Conservation (phyloP, 2,797 vertebrate species). For the Petrocephalus schoutedeni region DNA sequence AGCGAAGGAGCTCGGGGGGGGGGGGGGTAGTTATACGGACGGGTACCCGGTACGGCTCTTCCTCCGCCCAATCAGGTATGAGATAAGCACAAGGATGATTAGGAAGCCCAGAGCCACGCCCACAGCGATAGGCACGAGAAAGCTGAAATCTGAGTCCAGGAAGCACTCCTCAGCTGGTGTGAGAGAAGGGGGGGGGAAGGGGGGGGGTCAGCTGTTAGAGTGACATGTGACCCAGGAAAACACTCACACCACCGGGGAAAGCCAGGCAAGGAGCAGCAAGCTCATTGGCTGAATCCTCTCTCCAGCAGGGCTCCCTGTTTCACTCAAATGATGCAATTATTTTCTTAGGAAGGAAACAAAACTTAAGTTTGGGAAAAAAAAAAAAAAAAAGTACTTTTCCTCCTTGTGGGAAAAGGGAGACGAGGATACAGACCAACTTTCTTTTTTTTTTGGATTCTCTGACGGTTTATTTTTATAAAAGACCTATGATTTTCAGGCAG, state of each 20-base stretch:
- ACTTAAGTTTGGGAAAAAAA: neutral
- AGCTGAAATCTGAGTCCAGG: conserved; percentile 95
- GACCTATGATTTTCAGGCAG: neutral
- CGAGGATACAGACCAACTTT: neutral
- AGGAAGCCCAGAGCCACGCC: conserved; percentile 89
- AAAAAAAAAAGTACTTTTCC: neutral
- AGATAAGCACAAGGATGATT: conserved; percentile 93
- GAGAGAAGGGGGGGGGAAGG: conserved; percentile 51
- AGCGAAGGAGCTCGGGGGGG: conserved; percentile 28
- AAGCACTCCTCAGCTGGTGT: conserved; percentile 91
- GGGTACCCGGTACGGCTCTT: conserved; percentile 94
- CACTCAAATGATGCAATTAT: neutral
- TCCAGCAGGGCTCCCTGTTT: neutral
- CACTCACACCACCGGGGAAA: neutral
- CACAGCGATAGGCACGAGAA: conserved; percentile 92
- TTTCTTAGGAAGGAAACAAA: neutral
- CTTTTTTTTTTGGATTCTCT: neutral
- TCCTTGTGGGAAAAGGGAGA: neutral
- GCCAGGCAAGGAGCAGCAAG: neutral
- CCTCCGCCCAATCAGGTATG: conserved; percentile 90
- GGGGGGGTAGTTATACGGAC: conserved; percentile 72
- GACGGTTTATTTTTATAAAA: neutral
- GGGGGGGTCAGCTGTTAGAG: conserved; percentile 24
- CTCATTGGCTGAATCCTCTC: neutral
- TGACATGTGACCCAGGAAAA: neutral